These are phyloP conservation scores for Lepilemur septentrionalis DNA, from an alignment of 2,797 vertebrate species.

Conservation along the genomic window DNA sequence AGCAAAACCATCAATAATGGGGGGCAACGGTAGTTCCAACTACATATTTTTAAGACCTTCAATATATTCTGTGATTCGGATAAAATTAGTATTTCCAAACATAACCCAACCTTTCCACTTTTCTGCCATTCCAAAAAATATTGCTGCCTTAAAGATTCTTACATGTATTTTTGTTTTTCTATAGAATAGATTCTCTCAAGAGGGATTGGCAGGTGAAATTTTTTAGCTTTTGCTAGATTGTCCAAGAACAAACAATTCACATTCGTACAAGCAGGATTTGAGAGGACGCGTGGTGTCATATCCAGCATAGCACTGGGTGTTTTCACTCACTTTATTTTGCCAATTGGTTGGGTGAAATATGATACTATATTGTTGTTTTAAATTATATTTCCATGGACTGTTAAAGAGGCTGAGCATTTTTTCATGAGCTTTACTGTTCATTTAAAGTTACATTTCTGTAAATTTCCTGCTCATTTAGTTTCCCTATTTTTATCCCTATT, in stretches of 20 bases:
- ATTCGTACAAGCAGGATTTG: not conserved
- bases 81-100: not conserved
- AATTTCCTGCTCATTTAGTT: not conserved
- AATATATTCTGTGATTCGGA: not conserved
- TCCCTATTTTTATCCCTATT: not conserved
- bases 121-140: not conserved
- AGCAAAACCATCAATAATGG: not conserved
- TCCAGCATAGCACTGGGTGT: not conserved
- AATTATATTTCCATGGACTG: not conserved
- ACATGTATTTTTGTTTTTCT: not conserved
- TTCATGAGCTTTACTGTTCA: not conserved
- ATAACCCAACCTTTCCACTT: not conserved
- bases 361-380: not conserved
- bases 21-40: not conserved
- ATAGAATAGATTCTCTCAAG: not conserved
- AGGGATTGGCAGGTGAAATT: not conserved
- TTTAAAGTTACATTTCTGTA: not conserved
- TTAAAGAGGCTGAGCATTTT: not conserved
- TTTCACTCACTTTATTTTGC: not conserved
- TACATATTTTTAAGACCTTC: not conserved
- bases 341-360: not conserved
- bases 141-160: not conserved
- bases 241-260: not conserved
- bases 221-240: not conserved
- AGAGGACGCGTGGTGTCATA: fast-evolving